Evolutionary conservation across 1,140 invertebrate genomes (phyloP).

Genomic region (Aphidius ervi): DNA sequence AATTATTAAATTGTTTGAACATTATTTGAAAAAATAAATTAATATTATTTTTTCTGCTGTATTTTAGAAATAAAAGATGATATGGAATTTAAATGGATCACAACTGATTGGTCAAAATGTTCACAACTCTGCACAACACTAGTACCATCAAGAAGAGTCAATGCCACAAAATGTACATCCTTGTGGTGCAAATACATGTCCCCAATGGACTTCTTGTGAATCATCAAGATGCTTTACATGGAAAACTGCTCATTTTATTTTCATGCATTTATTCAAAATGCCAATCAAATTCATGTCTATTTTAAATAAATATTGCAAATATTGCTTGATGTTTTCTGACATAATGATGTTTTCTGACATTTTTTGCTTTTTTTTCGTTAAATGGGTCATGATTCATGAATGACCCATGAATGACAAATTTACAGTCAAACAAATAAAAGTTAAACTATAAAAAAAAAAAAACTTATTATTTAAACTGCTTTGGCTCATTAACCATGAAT

Average conservation of each 20-base stretch:
- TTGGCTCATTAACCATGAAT: too few relatives aligned
- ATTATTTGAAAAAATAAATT: slow-evolving; percentile 1
- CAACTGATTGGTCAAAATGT: slow-evolving; percentile 81
- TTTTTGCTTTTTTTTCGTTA: too few relatives aligned
- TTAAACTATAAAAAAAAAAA: too few relatives aligned
- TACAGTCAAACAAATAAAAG: too few relatives aligned
- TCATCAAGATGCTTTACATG: slow-evolving; percentile 70
- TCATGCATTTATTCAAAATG: too few relatives aligned
- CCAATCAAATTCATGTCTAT: slow-evolving; percentile 18
- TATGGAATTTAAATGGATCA: slow-evolving; percentile 73
- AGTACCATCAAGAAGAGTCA: slow-evolving; percentile 44
- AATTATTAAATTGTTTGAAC: slow-evolving; percentile 1
- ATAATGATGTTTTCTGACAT: too few relatives aligned
- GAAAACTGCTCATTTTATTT: slow-evolving; percentile 58
- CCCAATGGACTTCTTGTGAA: slow-evolving; percentile 70
- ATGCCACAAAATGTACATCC: slow-evolving; percentile 63
- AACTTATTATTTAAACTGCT: too few relatives aligned
- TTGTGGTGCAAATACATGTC: slow-evolving; percentile 68
- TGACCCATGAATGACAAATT: too few relatives aligned
- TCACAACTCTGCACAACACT: slow-evolving; percentile 67
- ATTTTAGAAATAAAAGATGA: slow-evolving; percentile 48
- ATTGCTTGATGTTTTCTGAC: too few relatives aligned
- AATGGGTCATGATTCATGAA: too few relatives aligned
- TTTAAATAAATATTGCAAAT: too few relatives aligned
- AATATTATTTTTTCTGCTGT: slow-evolving; percentile 6